A percentile compares a stretch with the other conserved stretches of the same genome.
phyloP scores from a whole-genome alignment of 2,797 vertebrate species.

The Jordanella pulchra region DNA sequence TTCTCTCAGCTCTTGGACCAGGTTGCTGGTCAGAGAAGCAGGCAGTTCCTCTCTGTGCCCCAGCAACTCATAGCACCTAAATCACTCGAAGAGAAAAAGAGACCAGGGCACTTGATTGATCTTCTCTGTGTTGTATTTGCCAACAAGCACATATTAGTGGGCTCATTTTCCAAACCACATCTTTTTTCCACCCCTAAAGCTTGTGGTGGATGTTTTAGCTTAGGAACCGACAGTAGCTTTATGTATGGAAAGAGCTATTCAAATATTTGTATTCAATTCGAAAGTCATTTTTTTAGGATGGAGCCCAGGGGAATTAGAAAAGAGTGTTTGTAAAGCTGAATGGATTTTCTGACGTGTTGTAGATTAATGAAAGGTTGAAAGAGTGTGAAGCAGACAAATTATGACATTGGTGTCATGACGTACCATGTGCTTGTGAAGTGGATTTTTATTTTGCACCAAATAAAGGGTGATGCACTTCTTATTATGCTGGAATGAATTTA shows the following conservation, averaged over 20 bases:
- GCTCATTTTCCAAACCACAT: conserved; percentile 67
- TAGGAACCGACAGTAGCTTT: conserved; percentile 62
- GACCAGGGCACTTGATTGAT: conserved; percentile 60
- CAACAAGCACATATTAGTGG: conserved; percentile 70
- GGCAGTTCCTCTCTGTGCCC: conserved; percentile 25
- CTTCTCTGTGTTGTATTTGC: conserved; percentile 52
- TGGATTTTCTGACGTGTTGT: conserved; percentile 57
- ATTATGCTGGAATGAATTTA: neutral
- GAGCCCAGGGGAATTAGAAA: conserved; percentile 65
- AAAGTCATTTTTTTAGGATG: conserved; percentile 73
- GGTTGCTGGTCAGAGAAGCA: conserved; percentile 41
- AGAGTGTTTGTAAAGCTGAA: conserved; percentile 47
- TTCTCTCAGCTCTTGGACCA: conserved; percentile 48
- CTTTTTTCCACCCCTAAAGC: conserved; percentile 42
- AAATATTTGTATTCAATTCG: conserved; percentile 74
- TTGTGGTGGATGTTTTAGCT: conserved; percentile 68
- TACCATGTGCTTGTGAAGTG: neutral
- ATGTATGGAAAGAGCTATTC: conserved; percentile 72
- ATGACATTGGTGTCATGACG: conserved; percentile 47
- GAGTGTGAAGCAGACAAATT: conserved; percentile 48
- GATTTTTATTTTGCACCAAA: neutral
- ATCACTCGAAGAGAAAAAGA: conserved; percentile 50
- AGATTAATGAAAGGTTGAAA: conserved; percentile 50
- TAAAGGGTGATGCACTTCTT: neutral
- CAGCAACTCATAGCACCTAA: conserved; percentile 37